Evolutionary conservation across 2,113 vertebrate genomes (phyloP).

Genomic region (Sinocyclocheilus anshuiensis): DNA sequence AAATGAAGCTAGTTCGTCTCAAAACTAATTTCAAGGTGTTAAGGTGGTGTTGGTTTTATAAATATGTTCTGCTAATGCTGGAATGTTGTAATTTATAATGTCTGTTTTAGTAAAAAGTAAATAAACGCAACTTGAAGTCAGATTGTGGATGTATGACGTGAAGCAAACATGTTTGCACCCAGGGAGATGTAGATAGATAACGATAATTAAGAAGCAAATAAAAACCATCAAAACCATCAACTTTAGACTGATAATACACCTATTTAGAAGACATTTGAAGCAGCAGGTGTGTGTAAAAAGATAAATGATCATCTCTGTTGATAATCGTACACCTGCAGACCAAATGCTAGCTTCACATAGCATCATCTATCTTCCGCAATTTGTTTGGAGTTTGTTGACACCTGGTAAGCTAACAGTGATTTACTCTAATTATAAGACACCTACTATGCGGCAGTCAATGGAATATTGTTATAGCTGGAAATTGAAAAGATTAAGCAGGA

Average conservation of each 20-base stretch:
- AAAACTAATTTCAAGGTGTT: not conserved
- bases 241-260: not conserved
- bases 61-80: not conserved
- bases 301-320: not conserved
- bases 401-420: not conserved
- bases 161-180: not conserved
- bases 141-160: not conserved
- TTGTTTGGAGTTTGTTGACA: not conserved
- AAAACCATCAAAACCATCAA: not conserved
- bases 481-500: not conserved
- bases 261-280: not conserved
- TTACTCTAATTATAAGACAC: not conserved
- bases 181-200: not conserved
- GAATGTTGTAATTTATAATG: not conserved
- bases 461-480: not conserved
- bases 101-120: not conserved
- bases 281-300: not conserved
- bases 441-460: not conserved
- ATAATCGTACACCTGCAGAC: not conserved
- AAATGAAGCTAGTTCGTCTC: not conserved
- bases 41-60: not conserved
- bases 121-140: not conserved
- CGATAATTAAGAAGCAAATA: not conserved
- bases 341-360: not conserved
- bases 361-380: not conserved